Percentiles rank a stretch among this genome's conserved stretches.
Conservation (phyloP, 92 coral and sea anemone genomes). For the Epizoanthus fatuus region DNA sequence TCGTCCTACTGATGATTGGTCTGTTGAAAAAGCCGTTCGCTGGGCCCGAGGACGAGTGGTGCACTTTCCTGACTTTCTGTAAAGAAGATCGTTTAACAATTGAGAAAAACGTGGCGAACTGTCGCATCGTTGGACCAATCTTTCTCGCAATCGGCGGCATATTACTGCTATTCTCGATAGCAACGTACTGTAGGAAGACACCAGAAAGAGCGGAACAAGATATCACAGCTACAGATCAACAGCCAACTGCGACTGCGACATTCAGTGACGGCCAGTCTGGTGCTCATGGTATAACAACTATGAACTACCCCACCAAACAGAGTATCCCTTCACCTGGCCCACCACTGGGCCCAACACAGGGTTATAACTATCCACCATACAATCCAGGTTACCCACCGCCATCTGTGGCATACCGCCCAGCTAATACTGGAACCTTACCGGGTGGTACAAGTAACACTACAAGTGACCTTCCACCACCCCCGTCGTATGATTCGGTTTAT, state of each 20-base stretch:
- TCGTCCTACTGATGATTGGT: slow-evolving; percentile 75
- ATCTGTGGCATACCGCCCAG: background rate
- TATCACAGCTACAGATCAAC: background rate
- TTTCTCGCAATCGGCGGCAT: slow-evolving; percentile 58
- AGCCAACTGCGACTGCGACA: background rate
- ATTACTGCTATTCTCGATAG: background rate
- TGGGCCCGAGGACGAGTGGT: slow-evolving; percentile 76
- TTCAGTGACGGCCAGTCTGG: background rate
- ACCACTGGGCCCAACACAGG: background rate
- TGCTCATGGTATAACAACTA: background rate
- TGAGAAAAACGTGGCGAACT: slow-evolving; percentile 54
- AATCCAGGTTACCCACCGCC: background rate
- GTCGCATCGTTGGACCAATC: slow-evolving; percentile 81
- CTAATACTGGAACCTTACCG: background rate
- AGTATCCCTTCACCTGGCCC: background rate
- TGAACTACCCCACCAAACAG: background rate
- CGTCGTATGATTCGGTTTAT: slow-evolving; percentile 5
- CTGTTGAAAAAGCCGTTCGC: slow-evolving; percentile 68
- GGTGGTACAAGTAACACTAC: background rate
- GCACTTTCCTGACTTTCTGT: slow-evolving; percentile 76
- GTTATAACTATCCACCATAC: background rate
- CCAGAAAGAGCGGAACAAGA: background rate
- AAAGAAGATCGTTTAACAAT: slow-evolving; percentile 57
- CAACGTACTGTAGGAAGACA: background rate
- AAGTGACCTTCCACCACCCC: background rate